A percentile compares a stretch with the other conserved stretches of the same genome.
Evolutionary conservation across 2,888 invertebrate genomes (phyloP).

Genomic region (Calameuta pallipes): DNA sequence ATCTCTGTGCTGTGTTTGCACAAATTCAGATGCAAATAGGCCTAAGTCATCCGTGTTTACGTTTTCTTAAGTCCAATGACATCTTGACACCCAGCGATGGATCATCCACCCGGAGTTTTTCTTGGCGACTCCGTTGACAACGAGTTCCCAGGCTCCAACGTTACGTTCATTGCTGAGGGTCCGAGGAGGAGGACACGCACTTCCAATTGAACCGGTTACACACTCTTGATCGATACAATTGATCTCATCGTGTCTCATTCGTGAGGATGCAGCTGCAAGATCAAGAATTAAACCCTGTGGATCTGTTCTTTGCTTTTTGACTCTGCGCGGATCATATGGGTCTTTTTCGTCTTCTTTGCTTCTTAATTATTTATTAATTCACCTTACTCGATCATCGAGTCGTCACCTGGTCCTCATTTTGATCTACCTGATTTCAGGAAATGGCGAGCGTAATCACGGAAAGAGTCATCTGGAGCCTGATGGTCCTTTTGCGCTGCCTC

Average conservation of each 20-base stretch:
- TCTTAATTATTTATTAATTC: neutral
- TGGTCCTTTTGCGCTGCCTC: constrained; percentile 36
- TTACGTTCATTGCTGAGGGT: neutral
- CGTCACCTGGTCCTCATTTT: neutral
- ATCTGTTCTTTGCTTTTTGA: neutral
- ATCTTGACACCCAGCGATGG: neutral
- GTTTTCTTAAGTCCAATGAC: neutral
- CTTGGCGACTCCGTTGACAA: neutral
- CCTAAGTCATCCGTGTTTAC: neutral
- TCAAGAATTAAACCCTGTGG: neutral
- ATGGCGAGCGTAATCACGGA: constrained; percentile 26
- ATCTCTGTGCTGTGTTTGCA: neutral
- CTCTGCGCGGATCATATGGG: too few relatives aligned
- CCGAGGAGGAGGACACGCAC: neutral
- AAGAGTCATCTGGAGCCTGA: constrained; percentile 22
- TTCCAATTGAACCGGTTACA: neutral
- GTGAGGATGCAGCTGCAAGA: neutral
- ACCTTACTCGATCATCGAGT: too few relatives aligned
- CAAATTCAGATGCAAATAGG: neutral
- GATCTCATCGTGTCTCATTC: neutral
- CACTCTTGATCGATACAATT: neutral
- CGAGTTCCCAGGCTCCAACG: neutral
- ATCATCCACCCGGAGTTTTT: neutral
- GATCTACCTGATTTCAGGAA: constrained; percentile 20
- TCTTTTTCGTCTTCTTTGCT: neutral